Evolutionary conservation across 2,888 invertebrate species (phyloP).

Genomic region (Polia nebulosa): DNA sequence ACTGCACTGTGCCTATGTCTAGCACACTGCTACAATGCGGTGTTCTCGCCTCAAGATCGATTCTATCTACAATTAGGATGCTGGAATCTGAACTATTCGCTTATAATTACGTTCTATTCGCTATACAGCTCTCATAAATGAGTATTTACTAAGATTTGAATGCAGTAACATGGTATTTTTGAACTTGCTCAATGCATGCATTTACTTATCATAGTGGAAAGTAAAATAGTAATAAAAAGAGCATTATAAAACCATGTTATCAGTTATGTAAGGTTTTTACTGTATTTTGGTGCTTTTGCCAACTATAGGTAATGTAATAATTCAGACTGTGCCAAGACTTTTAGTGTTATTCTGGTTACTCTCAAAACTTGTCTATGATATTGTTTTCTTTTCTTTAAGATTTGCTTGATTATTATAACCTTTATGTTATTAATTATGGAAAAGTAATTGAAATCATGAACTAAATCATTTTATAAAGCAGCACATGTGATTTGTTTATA

Average conservation of each 20-base stretch:
- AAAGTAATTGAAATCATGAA: neutral
- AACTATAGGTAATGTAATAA: conserved; percentile 67
- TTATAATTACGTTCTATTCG: conserved; percentile 9
- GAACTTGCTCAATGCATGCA: conserved; percentile 62
- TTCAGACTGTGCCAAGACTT: conserved; percentile 65
- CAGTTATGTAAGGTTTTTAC: conserved; percentile 84
- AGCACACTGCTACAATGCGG: conserved; percentile 80
- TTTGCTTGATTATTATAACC: conserved; percentile 28
- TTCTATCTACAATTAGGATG: conserved; percentile 63
- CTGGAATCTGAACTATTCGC: conserved; percentile 23
- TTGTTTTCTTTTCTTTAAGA: conserved; percentile 42
- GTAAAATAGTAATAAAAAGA: conserved; percentile 81
- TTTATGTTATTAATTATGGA: conserved; percentile 8
- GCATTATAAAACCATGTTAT: conserved; percentile 84
- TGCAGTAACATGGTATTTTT: conserved; percentile 49
- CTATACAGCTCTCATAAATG: conserved; percentile 12
- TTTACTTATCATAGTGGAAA: conserved; percentile 72
- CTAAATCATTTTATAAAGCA: neutral
- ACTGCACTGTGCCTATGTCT: conserved; percentile 83
- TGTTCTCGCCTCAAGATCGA: conserved; percentile 71
- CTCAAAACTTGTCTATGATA: conserved; percentile 66
- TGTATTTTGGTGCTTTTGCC: conserved; percentile 76
- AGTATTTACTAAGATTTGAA: conserved; percentile 26
- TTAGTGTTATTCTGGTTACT: conserved; percentile 53
- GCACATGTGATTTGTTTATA: neutral